Conservation (phyloP, 2,888 invertebrate species). For the Hoplodrina ambigua region DNA sequence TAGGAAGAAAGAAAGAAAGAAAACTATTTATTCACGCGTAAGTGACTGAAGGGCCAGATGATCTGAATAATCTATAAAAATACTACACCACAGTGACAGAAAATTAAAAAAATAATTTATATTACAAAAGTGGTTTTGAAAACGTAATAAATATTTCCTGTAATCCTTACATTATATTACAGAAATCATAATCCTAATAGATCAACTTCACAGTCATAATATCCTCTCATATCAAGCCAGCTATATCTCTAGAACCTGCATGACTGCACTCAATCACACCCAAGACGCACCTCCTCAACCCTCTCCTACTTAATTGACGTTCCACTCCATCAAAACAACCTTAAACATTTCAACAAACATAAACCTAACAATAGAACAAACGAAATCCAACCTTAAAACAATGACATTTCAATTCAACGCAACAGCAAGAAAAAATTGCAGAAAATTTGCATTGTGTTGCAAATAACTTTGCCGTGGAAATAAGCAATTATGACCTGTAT, state of each 20-base stretch:
- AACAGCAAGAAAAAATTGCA: slow-evolving; percentile 69
- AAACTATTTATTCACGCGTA: too few species aligned
- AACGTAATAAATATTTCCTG: too few species aligned
- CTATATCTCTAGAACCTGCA: slow-evolving; percentile 81
- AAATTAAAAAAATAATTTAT: too few species aligned
- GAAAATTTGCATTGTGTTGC: slow-evolving; percentile 69
- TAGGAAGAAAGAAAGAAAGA: too few species aligned
- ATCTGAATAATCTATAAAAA: background rate
- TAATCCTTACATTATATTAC: background rate
- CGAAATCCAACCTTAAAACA: slow-evolving; percentile 71
- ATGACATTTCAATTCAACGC: slow-evolving; percentile 61
- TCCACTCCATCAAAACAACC: slow-evolving; percentile 88
- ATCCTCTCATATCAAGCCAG: slow-evolving; percentile 42
- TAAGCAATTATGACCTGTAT: slow-evolving; percentile 65
- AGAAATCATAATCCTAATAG: background rate
- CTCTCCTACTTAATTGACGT: slow-evolving; percentile 88
- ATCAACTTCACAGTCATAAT: slow-evolving; percentile 17
- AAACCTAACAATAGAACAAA: slow-evolving; percentile 54
- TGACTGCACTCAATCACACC: slow-evolving; percentile 87
- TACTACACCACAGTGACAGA: too few species aligned
- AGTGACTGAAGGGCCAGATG: too few species aligned
- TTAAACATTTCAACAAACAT: slow-evolving; percentile 75
- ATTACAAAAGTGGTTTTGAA: too few species aligned
- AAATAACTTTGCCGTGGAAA: slow-evolving; percentile 60
- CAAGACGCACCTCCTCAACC: slow-evolving; percentile 79